phyloP scores from a whole-genome alignment of 1,140 invertebrate species.

The Arion vulgaris region DNA sequence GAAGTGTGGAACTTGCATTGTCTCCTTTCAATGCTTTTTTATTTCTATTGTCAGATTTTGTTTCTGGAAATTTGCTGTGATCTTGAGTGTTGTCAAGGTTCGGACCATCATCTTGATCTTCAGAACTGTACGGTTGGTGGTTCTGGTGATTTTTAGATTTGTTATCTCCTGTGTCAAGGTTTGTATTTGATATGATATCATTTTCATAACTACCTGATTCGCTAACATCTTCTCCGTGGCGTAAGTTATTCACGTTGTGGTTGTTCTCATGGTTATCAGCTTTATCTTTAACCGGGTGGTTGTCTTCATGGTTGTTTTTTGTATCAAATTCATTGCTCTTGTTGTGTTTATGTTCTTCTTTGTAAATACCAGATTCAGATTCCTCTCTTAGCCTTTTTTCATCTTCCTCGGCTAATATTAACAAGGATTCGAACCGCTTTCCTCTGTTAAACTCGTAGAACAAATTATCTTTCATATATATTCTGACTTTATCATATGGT shows the following conservation, averaged over 20 bases:
- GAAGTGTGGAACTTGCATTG: not conserved
- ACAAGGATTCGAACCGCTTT: not conserved
- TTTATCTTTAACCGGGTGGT: not conserved
- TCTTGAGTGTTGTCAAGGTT: not conserved
- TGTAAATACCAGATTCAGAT: not conserved
- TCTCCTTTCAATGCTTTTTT: not conserved
- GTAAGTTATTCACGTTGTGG: not conserved
- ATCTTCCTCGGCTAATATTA: constrained; percentile 2
- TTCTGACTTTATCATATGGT: not conserved
- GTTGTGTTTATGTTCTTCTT: not conserved
- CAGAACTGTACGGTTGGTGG: not conserved
- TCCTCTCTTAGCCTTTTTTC: not conserved
- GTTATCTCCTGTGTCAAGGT: not conserved
- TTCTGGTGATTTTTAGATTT: not conserved
- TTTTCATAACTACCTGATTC: not conserved
- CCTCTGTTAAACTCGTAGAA: constrained; percentile 27
- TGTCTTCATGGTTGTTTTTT: not conserved
- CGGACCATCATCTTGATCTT: not conserved
- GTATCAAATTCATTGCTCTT: not conserved
- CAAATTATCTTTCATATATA: constrained; percentile 12
- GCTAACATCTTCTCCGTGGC: not conserved
- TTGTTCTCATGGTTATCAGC: not conserved
- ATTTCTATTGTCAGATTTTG: not conserved
- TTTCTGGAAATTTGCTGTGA: not conserved
- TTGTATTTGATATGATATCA: not conserved